Percentiles rank a stretch among this genome's conserved stretches.
phyloP scores from a whole-genome alignment of 1,140 invertebrate genomes.

The Agrypnia vestita region DNA sequence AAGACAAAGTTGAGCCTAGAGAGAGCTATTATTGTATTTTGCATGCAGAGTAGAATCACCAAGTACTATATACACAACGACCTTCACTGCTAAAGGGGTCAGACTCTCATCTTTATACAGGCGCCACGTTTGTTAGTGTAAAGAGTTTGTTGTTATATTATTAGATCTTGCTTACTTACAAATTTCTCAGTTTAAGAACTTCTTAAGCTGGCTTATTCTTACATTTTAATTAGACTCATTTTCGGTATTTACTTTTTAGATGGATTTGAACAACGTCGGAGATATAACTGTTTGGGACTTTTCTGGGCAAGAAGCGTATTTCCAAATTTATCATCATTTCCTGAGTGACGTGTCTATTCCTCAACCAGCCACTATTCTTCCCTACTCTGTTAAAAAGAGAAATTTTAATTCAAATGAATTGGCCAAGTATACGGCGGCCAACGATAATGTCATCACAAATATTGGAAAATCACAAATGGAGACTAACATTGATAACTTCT shows the following conservation, averaged over 20 bases:
- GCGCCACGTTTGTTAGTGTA: no score
- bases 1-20: no score
- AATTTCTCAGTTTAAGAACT: not conserved
- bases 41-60: no score
- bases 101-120: no score
- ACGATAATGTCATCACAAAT: slow-evolving; percentile 58
- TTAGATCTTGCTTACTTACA: not conserved
- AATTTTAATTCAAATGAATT: slow-evolving; percentile 53
- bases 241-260: slow-evolving; percentile 65
- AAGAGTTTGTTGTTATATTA: no score
- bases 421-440: slow-evolving; percentile 59
- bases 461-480: slow-evolving; percentile 56
- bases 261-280: slow-evolving; percentile 73
- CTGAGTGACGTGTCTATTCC: slow-evolving; percentile 74
- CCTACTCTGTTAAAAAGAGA: slow-evolving; percentile 35
- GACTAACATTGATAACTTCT: slow-evolving; percentile 53
- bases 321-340: slow-evolving; percentile 86
- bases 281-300: slow-evolving; percentile 88
- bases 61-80: no score
- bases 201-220: not conserved
- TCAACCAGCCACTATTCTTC: slow-evolving; percentile 50
- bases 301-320: slow-evolving; percentile 86
- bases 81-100: no score
- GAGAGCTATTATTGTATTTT: no score
- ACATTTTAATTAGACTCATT: slow-evolving; percentile 14